Conservation (phyloP, 2,797 vertebrate species). For the Bradypus variegatus region DNA sequence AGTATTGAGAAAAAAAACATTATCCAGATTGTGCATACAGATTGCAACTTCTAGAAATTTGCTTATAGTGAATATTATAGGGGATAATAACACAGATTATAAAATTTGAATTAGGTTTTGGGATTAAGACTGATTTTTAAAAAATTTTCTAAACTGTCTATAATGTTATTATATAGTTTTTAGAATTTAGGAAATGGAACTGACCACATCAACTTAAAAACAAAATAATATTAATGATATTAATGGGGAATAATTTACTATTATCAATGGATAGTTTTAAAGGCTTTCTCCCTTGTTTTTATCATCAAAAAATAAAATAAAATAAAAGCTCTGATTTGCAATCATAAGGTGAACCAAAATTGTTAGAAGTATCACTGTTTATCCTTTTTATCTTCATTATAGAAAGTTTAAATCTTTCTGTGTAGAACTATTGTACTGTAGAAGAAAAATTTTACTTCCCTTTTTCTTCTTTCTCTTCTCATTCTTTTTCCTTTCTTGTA, state of each 20-base stretch:
- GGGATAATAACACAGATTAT: neutral
- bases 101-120: neutral
- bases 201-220: neutral
- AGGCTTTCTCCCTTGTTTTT: neutral
- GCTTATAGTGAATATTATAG: neutral
- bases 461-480: neutral
- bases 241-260: neutral
- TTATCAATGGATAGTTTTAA: neutral
- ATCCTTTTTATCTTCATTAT: neutral
- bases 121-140: neutral
- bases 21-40: neutral
- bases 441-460: neutral
- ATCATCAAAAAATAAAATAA: neutral
- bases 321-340: neutral
- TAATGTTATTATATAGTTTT: neutral
- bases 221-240: neutral
- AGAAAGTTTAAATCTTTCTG: neutral
- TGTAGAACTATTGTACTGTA: neutral
- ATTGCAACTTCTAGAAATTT: neutral
- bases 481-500: neutral
- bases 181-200: slow-evolving; percentile 10
- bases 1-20: neutral
- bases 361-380: neutral
- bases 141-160: neutral
- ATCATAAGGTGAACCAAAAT: neutral